Conservation (phyloP, 1,140 invertebrate genomes). For the Pteromalus puparum region DNA sequence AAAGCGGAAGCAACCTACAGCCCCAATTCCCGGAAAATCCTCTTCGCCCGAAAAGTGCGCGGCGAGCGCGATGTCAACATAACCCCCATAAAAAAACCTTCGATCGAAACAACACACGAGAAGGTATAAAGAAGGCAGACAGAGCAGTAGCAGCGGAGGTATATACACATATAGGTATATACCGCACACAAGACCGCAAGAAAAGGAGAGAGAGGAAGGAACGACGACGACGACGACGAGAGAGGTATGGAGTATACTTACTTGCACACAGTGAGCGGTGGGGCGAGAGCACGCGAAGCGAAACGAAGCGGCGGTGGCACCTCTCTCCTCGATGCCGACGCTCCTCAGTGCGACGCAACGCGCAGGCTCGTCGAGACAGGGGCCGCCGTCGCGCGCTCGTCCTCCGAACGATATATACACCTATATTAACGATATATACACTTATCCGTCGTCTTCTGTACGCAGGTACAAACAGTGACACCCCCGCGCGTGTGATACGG, state of each 20-base stretch:
- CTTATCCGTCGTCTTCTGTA: slow-evolving; percentile 27
- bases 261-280: not conserved
- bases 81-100: too few species aligned
- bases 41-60: too few species aligned
- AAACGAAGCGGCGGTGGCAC: slow-evolving; percentile 17
- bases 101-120: too few species aligned
- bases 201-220: not conserved
- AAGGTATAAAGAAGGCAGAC: too few species aligned
- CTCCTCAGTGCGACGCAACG: slow-evolving; percentile 70
- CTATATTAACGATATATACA: not conserved
- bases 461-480: slow-evolving; percentile 37
- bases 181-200: not conserved
- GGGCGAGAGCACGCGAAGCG: slow-evolving; percentile 13
- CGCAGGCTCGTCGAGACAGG: slow-evolving; percentile 69
- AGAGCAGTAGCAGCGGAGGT: not conserved
- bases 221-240: not conserved
- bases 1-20: too few species aligned
- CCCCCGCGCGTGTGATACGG: not conserved
- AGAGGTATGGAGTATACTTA: not conserved
- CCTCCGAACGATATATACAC: slow-evolving; percentile 62
- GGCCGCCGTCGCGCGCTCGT: slow-evolving; percentile 43
- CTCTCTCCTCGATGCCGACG: slow-evolving; percentile 45
- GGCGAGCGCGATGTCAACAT: too few species aligned
- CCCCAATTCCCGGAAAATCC: too few species aligned
- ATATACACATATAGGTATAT: not conserved